Conservation (phyloP, 2,113 vertebrate genomes). For the Anthoscopus minutus region DNA sequence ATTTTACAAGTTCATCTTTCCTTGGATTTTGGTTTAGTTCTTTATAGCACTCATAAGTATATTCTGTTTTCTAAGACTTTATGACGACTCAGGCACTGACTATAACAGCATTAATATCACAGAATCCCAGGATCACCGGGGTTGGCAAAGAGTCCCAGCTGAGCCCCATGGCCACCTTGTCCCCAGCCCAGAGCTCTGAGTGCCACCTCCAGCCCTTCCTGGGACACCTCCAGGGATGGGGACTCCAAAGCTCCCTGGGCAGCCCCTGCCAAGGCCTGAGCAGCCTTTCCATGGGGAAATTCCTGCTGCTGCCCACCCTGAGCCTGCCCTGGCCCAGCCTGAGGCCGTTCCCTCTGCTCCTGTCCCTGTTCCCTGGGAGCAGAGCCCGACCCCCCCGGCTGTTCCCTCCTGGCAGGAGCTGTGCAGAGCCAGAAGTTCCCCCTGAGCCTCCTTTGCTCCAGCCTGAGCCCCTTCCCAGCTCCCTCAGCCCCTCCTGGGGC, state of each 20-base stretch:
- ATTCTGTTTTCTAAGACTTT: background rate
- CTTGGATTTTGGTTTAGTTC: background rate
- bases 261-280: no score
- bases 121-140: fast-evolving
- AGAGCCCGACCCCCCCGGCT: background rate
- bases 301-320: no score
- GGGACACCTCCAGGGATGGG: background rate
- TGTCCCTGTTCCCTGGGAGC: background rate
- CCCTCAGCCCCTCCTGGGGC: background rate
- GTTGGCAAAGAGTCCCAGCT: background rate
- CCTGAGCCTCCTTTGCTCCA: background rate
- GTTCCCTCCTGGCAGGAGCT: background rate
- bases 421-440: background rate
- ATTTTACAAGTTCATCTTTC: background rate
- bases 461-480: background rate
- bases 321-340: no score
- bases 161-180: background rate
- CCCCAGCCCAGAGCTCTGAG: background rate
- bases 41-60: background rate
- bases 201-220: background rate
- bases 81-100: background rate
- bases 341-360: no score
- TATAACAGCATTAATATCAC: background rate
- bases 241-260: background rate
- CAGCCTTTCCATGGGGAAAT: no score